Percentiles rank a stretch among this genome's conserved stretches.
These are phyloP conservation scores for Irena cyanogastra DNA, from an alignment of 2,113 vertebrate species.

Conservation along the genomic window DNA sequence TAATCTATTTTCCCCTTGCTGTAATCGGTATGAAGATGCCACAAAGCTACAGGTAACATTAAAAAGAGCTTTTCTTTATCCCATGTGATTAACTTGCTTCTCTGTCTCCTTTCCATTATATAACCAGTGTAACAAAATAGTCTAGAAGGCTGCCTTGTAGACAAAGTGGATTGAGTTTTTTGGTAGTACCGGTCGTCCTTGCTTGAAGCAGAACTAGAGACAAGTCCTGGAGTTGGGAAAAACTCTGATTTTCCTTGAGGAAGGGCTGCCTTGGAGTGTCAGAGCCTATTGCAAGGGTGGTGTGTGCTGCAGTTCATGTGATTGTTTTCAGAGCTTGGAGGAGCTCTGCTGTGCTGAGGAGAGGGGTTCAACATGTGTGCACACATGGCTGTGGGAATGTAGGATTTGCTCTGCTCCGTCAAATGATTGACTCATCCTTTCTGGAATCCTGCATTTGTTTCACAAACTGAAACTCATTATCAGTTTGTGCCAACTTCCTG, in stretches of 20 bases:
- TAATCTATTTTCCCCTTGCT: background rate
- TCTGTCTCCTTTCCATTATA: background rate
- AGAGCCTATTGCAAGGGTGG: background rate
- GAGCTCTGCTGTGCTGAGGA: background rate
- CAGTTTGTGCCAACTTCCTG: rapidly evolving
- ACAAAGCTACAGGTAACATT: slow-evolving; percentile 13
- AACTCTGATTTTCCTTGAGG: background rate
- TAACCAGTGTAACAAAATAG: background rate
- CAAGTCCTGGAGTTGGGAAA: background rate
- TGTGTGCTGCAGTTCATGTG: rapidly evolving
- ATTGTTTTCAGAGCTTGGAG: background rate
- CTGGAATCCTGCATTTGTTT: background rate
- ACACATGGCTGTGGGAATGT: background rate
- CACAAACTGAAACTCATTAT: background rate
- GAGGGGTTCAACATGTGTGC: background rate
- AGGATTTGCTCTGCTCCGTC: rapidly evolving
- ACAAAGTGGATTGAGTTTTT: background rate
- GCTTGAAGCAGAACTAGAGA: background rate
- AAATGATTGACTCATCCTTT: rapidly evolving
- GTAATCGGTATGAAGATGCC: background rate
- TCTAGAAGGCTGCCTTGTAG: background rate
- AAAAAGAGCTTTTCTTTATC: slow-evolving; percentile 16
- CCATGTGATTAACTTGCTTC: background rate
- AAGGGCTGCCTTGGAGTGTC: no score
- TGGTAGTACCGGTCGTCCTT: background rate